Conservation (phyloP, 1,140 invertebrate species). For the Halesus radiatus region DNA sequence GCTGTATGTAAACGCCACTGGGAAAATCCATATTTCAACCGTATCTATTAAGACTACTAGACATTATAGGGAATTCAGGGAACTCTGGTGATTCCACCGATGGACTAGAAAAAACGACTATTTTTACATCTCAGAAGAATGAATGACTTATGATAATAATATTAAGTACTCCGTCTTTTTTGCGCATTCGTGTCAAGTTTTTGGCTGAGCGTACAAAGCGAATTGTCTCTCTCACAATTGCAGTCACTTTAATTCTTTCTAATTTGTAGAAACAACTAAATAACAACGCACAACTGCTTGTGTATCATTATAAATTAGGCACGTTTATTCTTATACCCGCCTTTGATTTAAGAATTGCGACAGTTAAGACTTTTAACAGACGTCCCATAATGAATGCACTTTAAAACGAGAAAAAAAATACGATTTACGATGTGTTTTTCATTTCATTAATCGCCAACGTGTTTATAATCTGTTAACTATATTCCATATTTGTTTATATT, state of each 20-base stretch:
- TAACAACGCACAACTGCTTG: not conserved
- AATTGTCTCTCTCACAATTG: not conserved
- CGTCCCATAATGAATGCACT: constrained; percentile 2
- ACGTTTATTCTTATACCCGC: not conserved
- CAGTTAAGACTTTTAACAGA: not conserved
- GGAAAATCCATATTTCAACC: too few species aligned
- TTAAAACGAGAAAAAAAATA: constrained; percentile 2
- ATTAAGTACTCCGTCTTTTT: too few species aligned
- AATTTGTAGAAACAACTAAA: constrained; percentile 10
- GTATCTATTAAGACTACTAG: too few species aligned
- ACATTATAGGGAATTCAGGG: too few species aligned
- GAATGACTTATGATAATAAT: too few species aligned
- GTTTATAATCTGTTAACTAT: constrained; percentile 6
- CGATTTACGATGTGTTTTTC: constrained; percentile 24
- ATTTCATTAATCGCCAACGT: constrained; percentile 6
- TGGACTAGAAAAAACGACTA: too few species aligned
- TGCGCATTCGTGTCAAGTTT: not conserved
- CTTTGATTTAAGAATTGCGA: constrained; percentile 15
- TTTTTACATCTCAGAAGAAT: too few species aligned
- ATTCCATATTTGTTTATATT: not conserved
- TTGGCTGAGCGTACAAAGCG: constrained; percentile 12
- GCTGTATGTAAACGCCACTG: too few species aligned
- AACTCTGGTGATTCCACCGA: too few species aligned
- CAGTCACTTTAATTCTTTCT: constrained; percentile 8
- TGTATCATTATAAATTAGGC: constrained; percentile 1